These are phyloP conservation scores for Pyrochroa serraticornis DNA, from an alignment of 2,888 invertebrate genomes.

Conservation along the genomic window DNA sequence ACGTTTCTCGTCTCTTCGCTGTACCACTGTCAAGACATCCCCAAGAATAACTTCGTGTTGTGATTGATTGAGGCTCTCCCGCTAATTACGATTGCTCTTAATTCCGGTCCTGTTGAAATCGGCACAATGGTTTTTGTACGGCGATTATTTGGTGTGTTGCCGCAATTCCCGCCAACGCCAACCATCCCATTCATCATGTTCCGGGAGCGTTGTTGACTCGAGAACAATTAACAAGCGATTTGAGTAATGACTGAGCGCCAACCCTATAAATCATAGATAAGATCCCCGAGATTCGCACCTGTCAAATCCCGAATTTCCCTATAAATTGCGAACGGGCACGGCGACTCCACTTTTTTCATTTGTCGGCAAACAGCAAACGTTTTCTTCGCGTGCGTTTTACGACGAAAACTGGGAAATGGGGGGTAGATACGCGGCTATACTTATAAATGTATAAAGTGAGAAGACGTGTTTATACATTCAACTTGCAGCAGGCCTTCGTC, in stretches of 20 bases:
- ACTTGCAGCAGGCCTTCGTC: slow-evolving; percentile 1
- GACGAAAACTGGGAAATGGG: slow-evolving; percentile 5
- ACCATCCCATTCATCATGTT: slow-evolving; percentile 30
- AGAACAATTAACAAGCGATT: slow-evolving; percentile 36
- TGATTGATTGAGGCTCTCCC: background rate
- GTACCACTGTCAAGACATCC: background rate
- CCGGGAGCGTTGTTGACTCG: slow-evolving; percentile 24
- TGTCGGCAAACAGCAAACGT: too few relatives aligned
- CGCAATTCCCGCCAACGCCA: slow-evolving; percentile 6
- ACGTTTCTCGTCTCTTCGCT: background rate
- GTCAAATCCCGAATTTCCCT: too few relatives aligned
- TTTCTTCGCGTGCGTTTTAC: background rate
- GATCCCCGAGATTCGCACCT: too few relatives aligned
- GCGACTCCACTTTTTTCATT: too few relatives aligned
- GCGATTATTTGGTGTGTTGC: background rate
- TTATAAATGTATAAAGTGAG: slow-evolving; percentile 20
- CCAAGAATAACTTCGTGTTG: background rate
- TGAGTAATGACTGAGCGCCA: slow-evolving; percentile 30
- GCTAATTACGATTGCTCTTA: too few relatives aligned
- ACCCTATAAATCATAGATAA: too few relatives aligned
- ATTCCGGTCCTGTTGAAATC: too few relatives aligned
- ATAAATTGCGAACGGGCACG: too few relatives aligned
- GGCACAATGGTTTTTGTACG: too few relatives aligned
- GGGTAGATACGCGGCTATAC: slow-evolving; percentile 12
- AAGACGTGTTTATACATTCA: slow-evolving; percentile 17